Evolutionary conservation across 1,140 invertebrate genomes (phyloP), one percentile per base, ranked within the genome.

Genomic region (Cheumatopsyche charites): DNA sequence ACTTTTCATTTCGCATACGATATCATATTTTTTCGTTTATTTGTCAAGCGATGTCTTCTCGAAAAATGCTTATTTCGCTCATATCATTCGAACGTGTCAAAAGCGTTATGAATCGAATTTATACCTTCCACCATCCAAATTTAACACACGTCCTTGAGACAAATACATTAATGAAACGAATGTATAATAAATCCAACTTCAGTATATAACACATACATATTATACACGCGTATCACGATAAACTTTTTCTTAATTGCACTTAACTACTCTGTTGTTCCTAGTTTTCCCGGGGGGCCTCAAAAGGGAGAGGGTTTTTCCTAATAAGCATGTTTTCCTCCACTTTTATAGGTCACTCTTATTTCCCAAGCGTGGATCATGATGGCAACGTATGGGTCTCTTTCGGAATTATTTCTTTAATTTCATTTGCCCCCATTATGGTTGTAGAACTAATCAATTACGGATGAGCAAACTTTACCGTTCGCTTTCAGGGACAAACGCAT

Each of bases 401-500:
- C 9, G 66, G 45, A 68, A 47, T 68, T 23, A 43, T 68, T 68
- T 68, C 15, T 68, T 66, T 68, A 52, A 17, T 36, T 68, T 68
- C 55, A 52, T 23, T 68, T 55, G 12, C 26, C 19, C 66, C 47
- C 66, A 58, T 68, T 23, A 25, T 15, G 66, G 49, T 45, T 47
- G 7, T 21, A 15, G 47, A 55, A 47, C 17, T 68, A 52, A 68
- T 68, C 47, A 68, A 68, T 68, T 68, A 55, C 36, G 47, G 47
- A 15, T 19, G 19, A 52, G 9, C n/a, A 52, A 52, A 52, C 47
- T 52, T 52, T 52, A 52, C 19, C 47, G 19, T 19, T 15, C 15
- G 15, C 47, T 52, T 52, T 17, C 9, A 52, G 7, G 1, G 15
- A 1, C n/a, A 17, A 7, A 15, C 29, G 29, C 29, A 36, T 36